Evolutionary conservation across 2,888 invertebrate genomes (phyloP), one percentile per base, ranked within the genome.

Genomic region (Pasiphila rectangulata): DNA sequence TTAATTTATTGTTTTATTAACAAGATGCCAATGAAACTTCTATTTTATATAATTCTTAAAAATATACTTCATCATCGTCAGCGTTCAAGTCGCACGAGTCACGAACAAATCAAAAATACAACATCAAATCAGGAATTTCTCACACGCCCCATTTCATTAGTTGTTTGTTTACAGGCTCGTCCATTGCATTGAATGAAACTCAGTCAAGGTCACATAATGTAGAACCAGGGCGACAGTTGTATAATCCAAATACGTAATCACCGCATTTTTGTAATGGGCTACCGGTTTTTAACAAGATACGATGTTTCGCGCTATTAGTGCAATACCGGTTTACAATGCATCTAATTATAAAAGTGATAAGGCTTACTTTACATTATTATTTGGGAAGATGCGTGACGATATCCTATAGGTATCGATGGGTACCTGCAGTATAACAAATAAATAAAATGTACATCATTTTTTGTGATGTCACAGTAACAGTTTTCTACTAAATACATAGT

Each of bases 141-240:
- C 38, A 45, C 6, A 17, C 24, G 9, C 21, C 12, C 0, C 19
- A 37, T 44, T 44, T 37, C 40, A 44, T 40, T 27, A 37, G 27
- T 43, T 38, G 37, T 50, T 45, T 44, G 36, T 35, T 4, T 6
- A 6, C 25, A 47, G 36, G 10, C 15, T 25, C 19, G 29, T 20
- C 27, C 24, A 34, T 35, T 49, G 49, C 51, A 49, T n/a, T n/a
- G n/a, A n/a, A n/a, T n/a, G n/a, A n/a, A n/a, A 43, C 13, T 39
- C 45, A 51, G 34, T 27, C 53, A 61, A 64, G 61, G 63, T 60
- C 55, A 35, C 30, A 36, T 19, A 64, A 64, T 32, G 54, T 64
- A 36, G 64, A 61, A 64, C 50, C 52, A 47, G 67, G 59, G 23
- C 63, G 54, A 39, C 32, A 27, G 40, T 54, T 59, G 48, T 56